Percentiles rank a stretch among this genome's conserved stretches.
Evolutionary conservation across 2,888 invertebrate genomes (phyloP).

Genomic region (Drymonia ruficornis): DNA sequence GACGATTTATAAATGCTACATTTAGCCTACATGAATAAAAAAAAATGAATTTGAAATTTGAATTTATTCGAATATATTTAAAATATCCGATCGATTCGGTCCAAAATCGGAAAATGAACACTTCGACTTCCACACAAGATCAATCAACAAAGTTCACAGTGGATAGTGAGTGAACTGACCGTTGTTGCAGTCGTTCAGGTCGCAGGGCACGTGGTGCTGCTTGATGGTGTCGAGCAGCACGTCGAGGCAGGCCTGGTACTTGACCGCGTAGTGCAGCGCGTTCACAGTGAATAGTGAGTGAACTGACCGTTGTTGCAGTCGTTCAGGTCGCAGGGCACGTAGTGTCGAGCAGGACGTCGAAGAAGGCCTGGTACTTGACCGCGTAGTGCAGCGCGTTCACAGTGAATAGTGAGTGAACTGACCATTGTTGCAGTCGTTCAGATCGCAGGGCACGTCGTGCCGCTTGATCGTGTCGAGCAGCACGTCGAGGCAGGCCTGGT

Average conservation of each 20-base stretch:
- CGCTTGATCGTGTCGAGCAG: slow-evolving; percentile 69
- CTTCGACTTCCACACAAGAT: too few relatives aligned
- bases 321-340: slow-evolving; percentile 56
- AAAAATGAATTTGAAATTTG: too few relatives aligned
- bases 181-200: slow-evolving; percentile 61
- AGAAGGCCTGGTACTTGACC: slow-evolving; percentile 77
- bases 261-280: slow-evolving; percentile 87
- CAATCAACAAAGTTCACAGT: too few relatives aligned
- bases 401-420: neutral
- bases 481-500: slow-evolving; percentile 69
- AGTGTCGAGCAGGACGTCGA: slow-evolving; percentile 76
- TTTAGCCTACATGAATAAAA: too few relatives aligned
- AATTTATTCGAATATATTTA: too few relatives aligned
- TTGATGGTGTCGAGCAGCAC: slow-evolving; percentile 74
- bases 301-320: slow-evolving; percentile 63
- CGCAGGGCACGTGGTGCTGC: slow-evolving; percentile 43
- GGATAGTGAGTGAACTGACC: slow-evolving; percentile 43
- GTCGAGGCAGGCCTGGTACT: slow-evolving; percentile 70
- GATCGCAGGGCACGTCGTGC: slow-evolving; percentile 48
- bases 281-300: slow-evolving; percentile 47
- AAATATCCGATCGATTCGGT: too few relatives aligned
- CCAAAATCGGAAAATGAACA: too few relatives aligned
- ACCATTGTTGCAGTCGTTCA: slow-evolving; percentile 67
- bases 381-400: slow-evolving; percentile 86
- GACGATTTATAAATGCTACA: too few relatives aligned